Conservation (phyloP, 1,140 invertebrate species). For the Halictus rubicundus region DNA sequence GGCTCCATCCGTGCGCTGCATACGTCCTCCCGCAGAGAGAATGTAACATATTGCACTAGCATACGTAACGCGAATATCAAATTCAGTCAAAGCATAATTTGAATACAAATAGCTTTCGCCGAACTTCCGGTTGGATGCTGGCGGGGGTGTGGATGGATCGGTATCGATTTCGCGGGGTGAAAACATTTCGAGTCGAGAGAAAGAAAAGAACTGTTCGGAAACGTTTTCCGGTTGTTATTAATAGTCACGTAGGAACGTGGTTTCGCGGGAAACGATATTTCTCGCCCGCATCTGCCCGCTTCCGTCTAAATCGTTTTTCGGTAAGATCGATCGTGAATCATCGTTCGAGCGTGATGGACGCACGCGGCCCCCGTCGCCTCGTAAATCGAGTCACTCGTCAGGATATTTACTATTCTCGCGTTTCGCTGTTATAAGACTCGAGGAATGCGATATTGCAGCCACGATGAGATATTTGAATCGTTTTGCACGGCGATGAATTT, state of each 20-base stretch:
- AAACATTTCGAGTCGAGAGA: background rate
- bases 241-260: background rate
- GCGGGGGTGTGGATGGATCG: background rate
- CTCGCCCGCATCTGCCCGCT: background rate
- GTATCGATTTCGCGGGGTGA: background rate
- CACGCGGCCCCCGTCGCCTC: background rate
- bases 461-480: background rate
- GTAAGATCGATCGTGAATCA: constrained; percentile 12
- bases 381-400: constrained; percentile 15
- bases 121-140: no score
- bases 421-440: background rate
- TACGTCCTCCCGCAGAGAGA: background rate
- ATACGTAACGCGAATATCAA: constrained; percentile 14
- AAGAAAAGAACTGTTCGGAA: background rate
- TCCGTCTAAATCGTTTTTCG: constrained; percentile 6
- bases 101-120: background rate
- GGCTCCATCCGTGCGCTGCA: no score
- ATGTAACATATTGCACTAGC: background rate
- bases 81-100: background rate
- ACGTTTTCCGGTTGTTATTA: background rate
- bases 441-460: background rate
- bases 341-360: background rate
- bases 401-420: constrained; percentile 8
- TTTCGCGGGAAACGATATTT: constrained; percentile 5
- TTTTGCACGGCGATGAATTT: background rate